Base-by-base conservation (phyloP, 2,888 invertebrate species). In the Emesis castigata region DNA sequence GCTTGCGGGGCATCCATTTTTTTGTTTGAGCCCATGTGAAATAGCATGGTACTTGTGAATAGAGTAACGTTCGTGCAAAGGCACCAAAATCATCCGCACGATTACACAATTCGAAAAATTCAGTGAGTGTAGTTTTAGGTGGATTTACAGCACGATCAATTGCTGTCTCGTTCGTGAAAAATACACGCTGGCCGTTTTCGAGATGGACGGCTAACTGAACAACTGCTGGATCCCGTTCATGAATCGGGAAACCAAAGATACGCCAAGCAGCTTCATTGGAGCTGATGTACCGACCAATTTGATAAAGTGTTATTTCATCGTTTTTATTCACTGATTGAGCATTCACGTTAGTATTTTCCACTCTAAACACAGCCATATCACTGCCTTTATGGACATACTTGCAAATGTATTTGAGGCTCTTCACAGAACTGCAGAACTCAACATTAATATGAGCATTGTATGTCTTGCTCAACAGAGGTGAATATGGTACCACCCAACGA, bases 361-460 rank as follows among this genome's bases (percentile, higher is more conserved):
- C 31, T 56, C 66, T 31, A 78, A 81, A 81, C 8, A 80, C 74
- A 74, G 76, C 76, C 74, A 76, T 76, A 75, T 82, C 77, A 75
- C 77, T 79, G 14, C 80, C 90, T 89, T 92, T 92, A 72, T 88
- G 88, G 2, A 93, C 88, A 85, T 93, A 93, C 81, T 92, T 56
- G 56, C 56, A 56, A 18, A 56, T 18, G n/a, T 56, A 56, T 56
- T 56, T 56, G 16, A 56, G 20, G 3, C 18, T 18, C 20, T 56
- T 56, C 18, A 18, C 16, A 18, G 56, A 56, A 56, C 56, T 56
- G 56, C 39, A 56, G 18, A 9, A 56, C 20, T 56, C 56, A 56
- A 77, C 82, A 82, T 75, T 75, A 73, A 73, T 83, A 56, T 80
- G 68, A 18, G 79, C 65, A 72, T 81, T 48, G 14, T 11, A 39